phyloP scores from a whole-genome alignment of 2,888 invertebrate genomes.

The Leucophenga montana region DNA sequence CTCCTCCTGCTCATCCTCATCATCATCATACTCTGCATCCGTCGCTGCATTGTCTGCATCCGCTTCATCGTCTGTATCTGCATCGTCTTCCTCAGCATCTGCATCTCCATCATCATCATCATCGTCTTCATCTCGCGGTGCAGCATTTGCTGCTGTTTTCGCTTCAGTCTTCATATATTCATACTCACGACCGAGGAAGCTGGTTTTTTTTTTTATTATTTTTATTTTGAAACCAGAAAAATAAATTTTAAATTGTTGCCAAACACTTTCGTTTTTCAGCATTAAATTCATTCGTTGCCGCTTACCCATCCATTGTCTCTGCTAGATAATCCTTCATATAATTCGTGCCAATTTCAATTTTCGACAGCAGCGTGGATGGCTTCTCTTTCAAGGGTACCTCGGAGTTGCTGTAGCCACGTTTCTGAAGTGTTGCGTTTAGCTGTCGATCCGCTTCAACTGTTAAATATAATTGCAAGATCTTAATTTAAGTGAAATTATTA shows the following conservation, averaged over 20 bases:
- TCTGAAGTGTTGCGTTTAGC: slow-evolving; percentile 64
- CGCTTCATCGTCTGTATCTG: slow-evolving; percentile 73
- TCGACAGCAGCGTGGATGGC: slow-evolving; percentile 71
- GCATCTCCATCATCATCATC: slow-evolving; percentile 75
- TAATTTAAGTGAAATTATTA: not conserved
- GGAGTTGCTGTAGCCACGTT: slow-evolving; percentile 68
- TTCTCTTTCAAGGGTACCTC: slow-evolving; percentile 68
- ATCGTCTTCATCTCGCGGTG: slow-evolving; percentile 64
- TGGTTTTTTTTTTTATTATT: slow-evolving; percentile 36
- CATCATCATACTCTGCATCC: slow-evolving; percentile 24
- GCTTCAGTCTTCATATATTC: slow-evolving; percentile 55
- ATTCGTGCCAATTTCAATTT: slow-evolving; percentile 71
- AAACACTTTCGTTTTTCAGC: slow-evolving; percentile 17
- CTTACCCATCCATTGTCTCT: slow-evolving; percentile 71
- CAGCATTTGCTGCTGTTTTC: slow-evolving; percentile 41
- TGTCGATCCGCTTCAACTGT: slow-evolving; percentile 72
- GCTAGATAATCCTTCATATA: slow-evolving; percentile 70
- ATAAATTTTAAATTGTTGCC: slow-evolving; percentile 36
- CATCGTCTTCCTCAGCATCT: slow-evolving; percentile 73
- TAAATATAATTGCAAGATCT: not conserved
- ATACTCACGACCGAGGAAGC: slow-evolving; percentile 70
- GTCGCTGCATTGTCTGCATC: slow-evolving; percentile 31
- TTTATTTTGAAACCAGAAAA: slow-evolving; percentile 18
- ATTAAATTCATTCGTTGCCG: slow-evolving; percentile 38
- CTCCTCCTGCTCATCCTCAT: slow-evolving; percentile 17